phyloP scores from a whole-genome alignment of 1,140 invertebrate genomes.

The Penaeus indicus region DNA sequence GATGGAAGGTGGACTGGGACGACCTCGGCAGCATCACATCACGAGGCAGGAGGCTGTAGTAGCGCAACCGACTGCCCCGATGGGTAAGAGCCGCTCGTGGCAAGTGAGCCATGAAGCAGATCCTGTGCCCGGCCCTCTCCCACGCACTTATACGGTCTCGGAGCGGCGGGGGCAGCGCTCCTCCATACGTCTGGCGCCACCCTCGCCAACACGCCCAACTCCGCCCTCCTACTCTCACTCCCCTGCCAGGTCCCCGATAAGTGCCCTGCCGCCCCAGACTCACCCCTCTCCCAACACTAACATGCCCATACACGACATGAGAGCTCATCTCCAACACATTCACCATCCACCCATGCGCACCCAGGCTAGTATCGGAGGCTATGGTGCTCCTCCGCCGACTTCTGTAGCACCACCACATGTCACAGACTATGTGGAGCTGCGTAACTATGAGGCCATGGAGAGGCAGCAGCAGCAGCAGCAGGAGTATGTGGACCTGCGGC shows the following conservation, averaged over 20 bases:
- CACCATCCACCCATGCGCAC: conserved; percentile 48
- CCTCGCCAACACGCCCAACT: conserved; percentile 58
- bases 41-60: conserved; percentile 55
- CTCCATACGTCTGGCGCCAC: conserved; percentile 56
- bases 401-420: conserved; percentile 43
- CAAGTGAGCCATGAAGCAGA: conserved; percentile 59
- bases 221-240: conserved; percentile 61
- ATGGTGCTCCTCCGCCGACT: conserved; percentile 33
- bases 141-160: conserved; percentile 57
- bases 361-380: conserved; percentile 45
- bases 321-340: conserved; percentile 37
- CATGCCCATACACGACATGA: conserved; percentile 57
- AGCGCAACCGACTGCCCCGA: conserved; percentile 48
- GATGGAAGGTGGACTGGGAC: conserved; percentile 25
- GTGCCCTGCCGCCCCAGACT: conserved; percentile 57
- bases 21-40: conserved; percentile 55
- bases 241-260: conserved; percentile 58
- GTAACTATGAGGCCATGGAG: conserved; percentile 67
- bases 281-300: conserved; percentile 54
- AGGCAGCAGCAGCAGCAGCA: conserved; percentile 61
- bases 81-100: conserved; percentile 62
- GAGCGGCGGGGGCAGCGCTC: conserved; percentile 55
- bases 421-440: conserved; percentile 67
- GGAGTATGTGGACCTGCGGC: conserved; percentile 67
- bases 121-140: conserved; percentile 56